Base-by-base conservation (phyloP, 2,113 vertebrate genomes). In the Eulacestoma nigropectus region DNA sequence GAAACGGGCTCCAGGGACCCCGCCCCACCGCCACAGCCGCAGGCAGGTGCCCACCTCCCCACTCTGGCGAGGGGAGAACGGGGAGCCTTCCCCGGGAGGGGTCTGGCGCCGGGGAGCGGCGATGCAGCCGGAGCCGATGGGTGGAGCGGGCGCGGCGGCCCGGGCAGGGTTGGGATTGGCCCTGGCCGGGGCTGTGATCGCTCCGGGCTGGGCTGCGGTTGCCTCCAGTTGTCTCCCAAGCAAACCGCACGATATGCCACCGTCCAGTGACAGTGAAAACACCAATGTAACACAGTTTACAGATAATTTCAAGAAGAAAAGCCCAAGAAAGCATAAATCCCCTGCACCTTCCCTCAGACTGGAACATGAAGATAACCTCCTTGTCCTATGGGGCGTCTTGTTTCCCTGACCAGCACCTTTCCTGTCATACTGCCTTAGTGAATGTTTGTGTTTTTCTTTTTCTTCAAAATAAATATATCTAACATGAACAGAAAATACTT, bases 351-450 rank as follows among this genome's bases (percentile, higher is more conserved):
- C 33, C 63, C 47, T 27, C 72, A 10, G 22, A 20, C 3, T 3
- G 49, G 56, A 32, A 27, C 49, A 8, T 1, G 6, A 27, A 26
- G 37, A 11, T 6, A 23, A n/a, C 6, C 25, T 2, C 1, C 27
- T 6, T 9, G 37, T 17, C 19, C 67, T 13, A 9, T 1, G 18
- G 7, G 10, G 9, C 1, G 2, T 2, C 7, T 4, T 7, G 33
- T 12, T 37, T 9, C 14, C 29, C 83, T 22, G 50, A 37, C 46
- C 3, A 30, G 55, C 33, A 11, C 39, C 77, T 30, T 29, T 11
- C 22, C 47, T 10, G 41, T 10, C 57, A 18, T 1, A 4, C 29
- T n/a, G 56, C 62, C 12, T 35, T 25, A 37, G 26, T 10, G 35
- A 39, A 8, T 3, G 32, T 5, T 32, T 5, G 23, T 22, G 3